Percentiles rank a stretch among this genome's conserved stretches.
These are phyloP conservation scores for Meteorus colon DNA, from an alignment of 2,888 invertebrate genomes.

Conservation along the genomic window DNA sequence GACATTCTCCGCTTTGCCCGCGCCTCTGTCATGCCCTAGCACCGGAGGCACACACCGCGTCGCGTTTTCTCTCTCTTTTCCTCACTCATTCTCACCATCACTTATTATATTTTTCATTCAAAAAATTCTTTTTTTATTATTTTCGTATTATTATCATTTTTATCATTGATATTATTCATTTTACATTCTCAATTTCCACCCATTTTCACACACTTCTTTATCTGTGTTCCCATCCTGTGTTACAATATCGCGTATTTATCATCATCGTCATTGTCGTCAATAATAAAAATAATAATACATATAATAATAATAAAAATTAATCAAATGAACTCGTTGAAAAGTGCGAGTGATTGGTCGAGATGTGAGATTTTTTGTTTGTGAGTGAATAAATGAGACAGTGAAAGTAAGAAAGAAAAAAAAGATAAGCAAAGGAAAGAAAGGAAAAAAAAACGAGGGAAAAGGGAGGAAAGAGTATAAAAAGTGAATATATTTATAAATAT, in stretches of 20 bases:
- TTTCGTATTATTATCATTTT: neutral
- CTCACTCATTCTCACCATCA: conserved; percentile 51
- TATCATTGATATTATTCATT: too few relatives aligned
- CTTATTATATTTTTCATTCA: neutral
- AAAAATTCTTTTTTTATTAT: neutral
- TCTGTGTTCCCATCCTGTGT: too few relatives aligned
- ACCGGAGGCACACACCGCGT: conserved; percentile 61
- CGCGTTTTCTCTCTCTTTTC: conserved; percentile 54
- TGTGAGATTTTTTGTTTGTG: neutral
- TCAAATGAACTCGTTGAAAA: neutral
- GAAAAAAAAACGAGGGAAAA: neutral
- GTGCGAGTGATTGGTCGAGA: neutral
- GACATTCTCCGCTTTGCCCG: conserved; percentile 65
- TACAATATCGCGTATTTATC: too few relatives aligned
- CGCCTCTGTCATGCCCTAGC: conserved; percentile 69
- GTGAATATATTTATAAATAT: neutral
- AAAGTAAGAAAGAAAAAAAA: conserved; percentile 3
- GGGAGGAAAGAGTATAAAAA: neutral
- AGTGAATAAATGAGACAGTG: conserved; percentile 1
- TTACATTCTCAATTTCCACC: too few relatives aligned
- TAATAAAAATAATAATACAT: neutral
- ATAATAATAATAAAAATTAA: neutral
- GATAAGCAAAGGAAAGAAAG: neutral
- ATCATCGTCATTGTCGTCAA: neutral
- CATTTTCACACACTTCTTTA: too few relatives aligned